phyloP scores from a whole-genome alignment of 2,797 vertebrate species.

The Gambelia wislizenii region DNA sequence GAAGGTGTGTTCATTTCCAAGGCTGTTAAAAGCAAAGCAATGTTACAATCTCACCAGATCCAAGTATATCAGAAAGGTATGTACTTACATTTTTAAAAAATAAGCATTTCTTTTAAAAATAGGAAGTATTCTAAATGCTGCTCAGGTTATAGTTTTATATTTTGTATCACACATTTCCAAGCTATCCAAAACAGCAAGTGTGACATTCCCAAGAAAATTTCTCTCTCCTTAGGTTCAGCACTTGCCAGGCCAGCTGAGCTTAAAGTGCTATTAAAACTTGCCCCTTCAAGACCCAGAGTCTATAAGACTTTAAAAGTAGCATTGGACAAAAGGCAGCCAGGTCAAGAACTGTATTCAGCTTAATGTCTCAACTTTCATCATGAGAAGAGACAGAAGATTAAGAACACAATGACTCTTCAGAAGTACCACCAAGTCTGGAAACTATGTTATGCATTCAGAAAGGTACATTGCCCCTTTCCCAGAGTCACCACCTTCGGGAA shows the following conservation, averaged over 20 bases:
- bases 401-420: too few relatives aligned
- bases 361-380: neutral
- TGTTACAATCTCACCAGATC: conserved; percentile 65
- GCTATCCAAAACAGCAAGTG: conserved; percentile 45
- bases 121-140: conserved; percentile 69
- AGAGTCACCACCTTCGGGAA: neutral
- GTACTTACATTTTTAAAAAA: conserved; percentile 69
- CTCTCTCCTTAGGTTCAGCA: conserved; percentile 35
- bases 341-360: neutral
- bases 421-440: too few relatives aligned
- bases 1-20: neutral
- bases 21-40: too few relatives aligned
- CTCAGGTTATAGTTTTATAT: conserved; percentile 61
- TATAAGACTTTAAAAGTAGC: neutral
- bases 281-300: conserved; percentile 16
- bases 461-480: too few relatives aligned
- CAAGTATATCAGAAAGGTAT: conserved; percentile 65
- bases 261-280: conserved; percentile 42
- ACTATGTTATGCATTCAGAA: neutral
- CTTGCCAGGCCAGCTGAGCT: conserved; percentile 61
- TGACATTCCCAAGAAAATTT: neutral
- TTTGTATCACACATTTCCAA: conserved; percentile 68
- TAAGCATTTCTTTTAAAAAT: conserved; percentile 61
- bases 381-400: fast-evolving
- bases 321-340: neutral